These are phyloP conservation scores for Apis cerana DNA, from an alignment of 1,140 invertebrate species.

Conservation along the genomic window DNA sequence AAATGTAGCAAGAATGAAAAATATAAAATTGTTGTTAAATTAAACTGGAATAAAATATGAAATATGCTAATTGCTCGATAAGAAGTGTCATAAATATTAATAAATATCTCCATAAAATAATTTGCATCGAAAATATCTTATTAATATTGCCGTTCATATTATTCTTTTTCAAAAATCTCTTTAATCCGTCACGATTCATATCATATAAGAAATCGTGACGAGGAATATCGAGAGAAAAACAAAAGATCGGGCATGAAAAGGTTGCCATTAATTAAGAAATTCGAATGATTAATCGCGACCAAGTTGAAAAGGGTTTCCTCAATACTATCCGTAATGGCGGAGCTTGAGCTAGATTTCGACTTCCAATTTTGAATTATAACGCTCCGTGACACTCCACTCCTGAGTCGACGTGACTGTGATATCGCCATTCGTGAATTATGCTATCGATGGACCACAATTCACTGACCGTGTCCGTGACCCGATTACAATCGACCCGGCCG, in stretches of 20 bases:
- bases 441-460: constrained; percentile 46
- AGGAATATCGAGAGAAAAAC: background rate
- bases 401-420: constrained; percentile 59
- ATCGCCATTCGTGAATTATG: constrained; percentile 60
- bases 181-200: background rate
- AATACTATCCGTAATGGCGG: constrained; percentile 28
- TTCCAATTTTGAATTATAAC: constrained; percentile 64
- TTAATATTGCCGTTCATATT: background rate
- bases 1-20: background rate
- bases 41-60: no score
- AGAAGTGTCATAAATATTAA: no score
- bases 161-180: background rate
- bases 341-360: constrained; percentile 36
- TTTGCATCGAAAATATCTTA: no score
- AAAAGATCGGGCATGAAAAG: background rate
- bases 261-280: constrained; percentile 63
- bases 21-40: background rate
- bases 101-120: no score
- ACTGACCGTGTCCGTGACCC: constrained; percentile 40
- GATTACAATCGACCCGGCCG: constrained; percentile 55
- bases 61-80: no score
- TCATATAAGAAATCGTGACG: background rate
- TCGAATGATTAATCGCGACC: constrained; percentile 59
- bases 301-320: constrained; percentile 32
- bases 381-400: constrained; percentile 19